Conservation (phyloP, 2,113 vertebrate genomes). For the Globicephala melas region DNA sequence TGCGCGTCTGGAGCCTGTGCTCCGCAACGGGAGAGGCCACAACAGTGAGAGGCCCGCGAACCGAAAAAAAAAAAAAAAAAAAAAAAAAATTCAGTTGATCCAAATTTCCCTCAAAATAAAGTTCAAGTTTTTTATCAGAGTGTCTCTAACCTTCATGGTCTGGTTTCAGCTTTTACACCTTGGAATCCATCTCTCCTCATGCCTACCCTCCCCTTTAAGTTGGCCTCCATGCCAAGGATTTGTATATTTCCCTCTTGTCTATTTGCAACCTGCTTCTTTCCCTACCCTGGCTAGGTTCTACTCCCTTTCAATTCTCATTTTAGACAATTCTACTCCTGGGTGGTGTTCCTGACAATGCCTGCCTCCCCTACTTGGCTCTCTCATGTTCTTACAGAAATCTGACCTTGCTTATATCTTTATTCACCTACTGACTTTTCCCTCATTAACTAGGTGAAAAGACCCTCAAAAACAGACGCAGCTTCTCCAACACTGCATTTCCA, state of each 20-base stretch:
- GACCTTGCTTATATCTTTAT: neutral
- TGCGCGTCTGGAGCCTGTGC: no score
- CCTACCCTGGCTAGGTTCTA: neutral
- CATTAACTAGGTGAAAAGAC: neutral
- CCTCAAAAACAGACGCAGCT: neutral
- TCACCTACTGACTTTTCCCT: neutral
- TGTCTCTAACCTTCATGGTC: neutral
- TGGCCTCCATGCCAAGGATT: neutral
- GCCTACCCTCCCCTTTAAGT: neutral
- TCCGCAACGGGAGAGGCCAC: no score
- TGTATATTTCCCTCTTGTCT: neutral
- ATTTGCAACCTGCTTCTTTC: neutral
- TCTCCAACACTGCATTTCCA: fast-evolving
- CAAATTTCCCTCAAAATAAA: neutral
- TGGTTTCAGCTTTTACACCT: fast-evolving
- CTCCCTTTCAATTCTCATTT: neutral
- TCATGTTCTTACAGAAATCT: fast-evolving
- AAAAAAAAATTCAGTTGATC: neutral
- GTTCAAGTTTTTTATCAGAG: neutral
- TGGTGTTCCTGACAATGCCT: fast-evolving
- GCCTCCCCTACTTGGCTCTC: fast-evolving
- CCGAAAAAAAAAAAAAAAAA: no score
- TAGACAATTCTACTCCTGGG: neutral
- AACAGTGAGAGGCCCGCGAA: no score
- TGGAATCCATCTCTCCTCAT: neutral